These are phyloP conservation scores for Sesamia nonagrioides DNA, from an alignment of 1,140 invertebrate genomes.

Conservation along the genomic window DNA sequence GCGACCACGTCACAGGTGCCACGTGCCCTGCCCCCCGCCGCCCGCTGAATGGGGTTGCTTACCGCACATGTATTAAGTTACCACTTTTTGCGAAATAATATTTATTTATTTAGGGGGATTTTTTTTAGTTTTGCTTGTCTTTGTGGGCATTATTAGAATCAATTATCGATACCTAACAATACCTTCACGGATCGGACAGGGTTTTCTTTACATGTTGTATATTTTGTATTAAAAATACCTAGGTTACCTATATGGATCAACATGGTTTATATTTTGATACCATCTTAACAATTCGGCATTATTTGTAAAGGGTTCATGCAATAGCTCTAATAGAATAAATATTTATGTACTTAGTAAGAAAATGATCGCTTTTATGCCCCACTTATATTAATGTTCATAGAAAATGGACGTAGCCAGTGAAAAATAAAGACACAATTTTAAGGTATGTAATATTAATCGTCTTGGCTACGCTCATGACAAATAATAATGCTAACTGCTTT, in stretches of 20 bases:
- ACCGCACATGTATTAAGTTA: too few relatives aligned
- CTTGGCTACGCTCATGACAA: background rate
- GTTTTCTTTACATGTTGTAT: too few relatives aligned
- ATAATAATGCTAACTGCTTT: background rate
- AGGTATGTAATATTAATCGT: background rate
- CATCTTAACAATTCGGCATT: background rate
- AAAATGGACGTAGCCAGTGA: background rate
- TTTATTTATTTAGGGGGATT: too few relatives aligned
- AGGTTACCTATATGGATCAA: slow-evolving; percentile 9
- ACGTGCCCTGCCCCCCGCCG: too few relatives aligned
- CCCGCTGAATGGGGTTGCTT: too few relatives aligned
- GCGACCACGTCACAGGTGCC: too few relatives aligned
- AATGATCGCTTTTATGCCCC: slow-evolving; percentile 21
- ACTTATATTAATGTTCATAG: background rate
- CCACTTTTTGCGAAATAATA: too few relatives aligned
- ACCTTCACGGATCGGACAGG: too few relatives aligned
- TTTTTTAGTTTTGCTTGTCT: too few relatives aligned
- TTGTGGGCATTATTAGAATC: too few relatives aligned
- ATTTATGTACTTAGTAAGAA: background rate
- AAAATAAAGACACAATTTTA: background rate
- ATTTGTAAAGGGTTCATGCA: slow-evolving; percentile 20
- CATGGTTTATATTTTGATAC: slow-evolving; percentile 24
- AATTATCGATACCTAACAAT: too few relatives aligned
- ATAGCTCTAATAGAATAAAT: slow-evolving; percentile 1
- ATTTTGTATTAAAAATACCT: background rate